These are phyloP conservation scores for Phyllostomus discolor DNA, from an alignment of 2,113 vertebrate species.

Conservation along the genomic window DNA sequence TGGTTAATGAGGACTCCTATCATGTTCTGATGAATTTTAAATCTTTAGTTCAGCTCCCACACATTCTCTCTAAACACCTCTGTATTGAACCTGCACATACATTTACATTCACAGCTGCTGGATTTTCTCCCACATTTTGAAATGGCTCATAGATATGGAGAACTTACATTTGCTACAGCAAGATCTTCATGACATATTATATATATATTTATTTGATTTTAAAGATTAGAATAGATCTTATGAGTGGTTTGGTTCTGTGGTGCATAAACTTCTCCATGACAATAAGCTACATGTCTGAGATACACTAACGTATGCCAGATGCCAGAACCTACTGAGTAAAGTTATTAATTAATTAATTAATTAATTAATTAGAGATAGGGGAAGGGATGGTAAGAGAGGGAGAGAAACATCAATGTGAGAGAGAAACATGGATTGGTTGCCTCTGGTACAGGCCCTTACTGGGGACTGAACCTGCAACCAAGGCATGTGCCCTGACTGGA, in stretches of 20 bases:
- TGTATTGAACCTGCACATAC: background rate
- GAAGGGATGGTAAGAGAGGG: no score
- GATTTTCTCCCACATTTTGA: background rate
- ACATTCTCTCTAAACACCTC: background rate
- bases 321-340: background rate
- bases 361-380: no score
- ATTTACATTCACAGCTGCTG: background rate
- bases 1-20: slow-evolving; percentile 2
- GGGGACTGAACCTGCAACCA: no score
- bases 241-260: background rate
- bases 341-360: background rate
- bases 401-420: no score
- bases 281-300: background rate
- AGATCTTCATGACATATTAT: background rate
- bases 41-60: background rate
- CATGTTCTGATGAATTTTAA: slow-evolving; percentile 7
- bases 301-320: background rate
- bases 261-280: background rate
- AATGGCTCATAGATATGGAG: background rate
- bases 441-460: no score
- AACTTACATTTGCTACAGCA: background rate
- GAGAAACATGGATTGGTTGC: no score
- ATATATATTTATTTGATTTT: background rate
- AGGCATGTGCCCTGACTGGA: no score
- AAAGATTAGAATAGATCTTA: background rate